These are phyloP conservation scores for Meloe dianella DNA, from an alignment of 2,888 invertebrate genomes.

Conservation along the genomic window DNA sequence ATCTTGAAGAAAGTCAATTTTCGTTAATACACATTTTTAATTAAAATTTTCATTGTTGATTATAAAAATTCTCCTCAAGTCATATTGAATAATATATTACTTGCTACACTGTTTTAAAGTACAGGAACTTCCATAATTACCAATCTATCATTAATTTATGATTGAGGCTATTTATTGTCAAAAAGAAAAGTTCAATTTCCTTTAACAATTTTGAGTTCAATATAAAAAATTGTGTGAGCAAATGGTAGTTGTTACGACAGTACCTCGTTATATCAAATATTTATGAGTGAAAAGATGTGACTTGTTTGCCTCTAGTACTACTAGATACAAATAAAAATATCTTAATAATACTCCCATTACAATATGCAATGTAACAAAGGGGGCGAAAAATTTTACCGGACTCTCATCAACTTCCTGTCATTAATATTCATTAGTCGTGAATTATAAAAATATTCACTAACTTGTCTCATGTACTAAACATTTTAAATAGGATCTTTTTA, in stretches of 20 bases:
- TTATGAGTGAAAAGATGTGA: constrained; percentile 23
- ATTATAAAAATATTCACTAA: constrained; percentile 23
- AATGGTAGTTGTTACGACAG: constrained; percentile 18
- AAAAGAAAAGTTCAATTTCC: too few species aligned
- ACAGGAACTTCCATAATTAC: not conserved
- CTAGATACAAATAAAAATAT: not conserved
- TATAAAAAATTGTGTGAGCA: constrained; percentile 21
- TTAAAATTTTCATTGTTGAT: too few species aligned
- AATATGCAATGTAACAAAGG: too few species aligned
- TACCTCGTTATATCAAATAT: constrained; percentile 25
- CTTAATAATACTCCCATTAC: too few species aligned
- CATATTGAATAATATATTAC: too few species aligned
- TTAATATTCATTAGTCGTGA: constrained; percentile 24
- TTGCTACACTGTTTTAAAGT: too few species aligned
- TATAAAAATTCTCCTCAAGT: too few species aligned
- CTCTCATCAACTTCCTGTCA: constrained; percentile 11
- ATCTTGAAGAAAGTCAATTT: too few species aligned
- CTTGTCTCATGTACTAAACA: constrained; percentile 7
- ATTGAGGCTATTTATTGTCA: constrained; percentile 20
- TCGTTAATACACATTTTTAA: too few species aligned
- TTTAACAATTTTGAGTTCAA: constrained; percentile 23
- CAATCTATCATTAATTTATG: constrained; percentile 11
- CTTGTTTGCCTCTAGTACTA: not conserved
- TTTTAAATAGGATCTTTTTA: constrained; percentile 10
- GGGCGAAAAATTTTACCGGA: not conserved